Evolutionary conservation across 2,797 vertebrate genomes (phyloP), one percentile per base, ranked within the genome.

Genomic region (Sparus aurata): DNA sequence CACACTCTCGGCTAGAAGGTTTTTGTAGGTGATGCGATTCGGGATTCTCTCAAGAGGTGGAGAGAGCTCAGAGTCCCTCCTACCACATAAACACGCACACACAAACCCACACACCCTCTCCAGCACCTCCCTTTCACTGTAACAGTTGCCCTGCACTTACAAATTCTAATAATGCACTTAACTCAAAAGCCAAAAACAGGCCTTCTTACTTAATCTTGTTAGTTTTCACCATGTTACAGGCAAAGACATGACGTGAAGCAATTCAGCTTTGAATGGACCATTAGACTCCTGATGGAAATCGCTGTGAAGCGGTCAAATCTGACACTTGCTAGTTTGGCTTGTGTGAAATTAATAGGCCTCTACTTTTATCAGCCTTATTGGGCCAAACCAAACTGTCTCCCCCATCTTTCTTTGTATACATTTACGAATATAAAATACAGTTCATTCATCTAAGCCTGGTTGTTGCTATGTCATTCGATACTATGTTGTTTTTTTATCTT

Each of bases 141-240:
- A 63, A 45, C 64, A 76, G 50, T 63, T 75, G 66, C 49, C 71
- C 55, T 60, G 50, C 6, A 2, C 81, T 79, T 70, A 70, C 78
- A 87, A 87, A 87, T 89, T 79, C 64, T 54, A 85, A 91, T 83
- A 85, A 74, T 25, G 53, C 79, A 74, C 79, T 85, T 85, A 75
- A 75, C 78, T 87, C 34, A 23, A 43, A 77, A 83, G 68, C 65
- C 80, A 74, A 85, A 89, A 86, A 70, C 80, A 83, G 73, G 53
- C 64, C 70, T 62, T 59, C 27, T 73, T 53, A 15, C 46, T 79
- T 83, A 79, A 89, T 83, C 83, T 54, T 69, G 69, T 90, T 82
- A 80, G 69, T 68, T 69, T 61, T 72, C 77, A 67, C 59, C 60
- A 59, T 68, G 65, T 68, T 66, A 7, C 52, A 71, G 57, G 66